Base-by-base conservation (phyloP, 1,140 invertebrate species). In the Ips typographus region DNA sequence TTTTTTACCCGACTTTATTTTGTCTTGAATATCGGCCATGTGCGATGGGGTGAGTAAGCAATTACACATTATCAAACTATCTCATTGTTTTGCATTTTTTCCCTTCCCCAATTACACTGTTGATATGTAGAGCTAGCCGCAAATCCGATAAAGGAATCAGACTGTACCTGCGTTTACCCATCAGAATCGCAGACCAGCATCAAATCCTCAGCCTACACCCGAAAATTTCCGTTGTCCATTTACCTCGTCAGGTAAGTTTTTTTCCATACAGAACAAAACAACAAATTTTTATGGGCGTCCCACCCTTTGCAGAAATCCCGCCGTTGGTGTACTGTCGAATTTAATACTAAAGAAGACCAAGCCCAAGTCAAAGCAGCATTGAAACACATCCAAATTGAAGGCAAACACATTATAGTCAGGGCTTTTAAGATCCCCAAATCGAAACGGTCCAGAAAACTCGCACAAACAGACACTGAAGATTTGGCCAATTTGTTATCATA, bases 261-360 rank as follows among this genome's bases (percentile, higher is more conserved):
- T 22, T 22, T 22, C 22, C 22, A 22, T 22, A 22, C 22, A 22
- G 22, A 22, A 22, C 22, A 22, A 22, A 22, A 22, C 22, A 22
- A 22, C 22, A 22, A 22, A 22, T 22, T 22, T 22, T 22, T 22
- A 22, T 22, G 22, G 22, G 22, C 22, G 22, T 22, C 22, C 22
- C 22, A 22, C 22, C 22, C 8, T 37, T 68, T 65, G 55, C 39
- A 73, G 72, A 73, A 73, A 66, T 68, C 70, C 41, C 59, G 70
- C 2, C 69, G 70, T 62, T 73, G 72, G 72, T 73, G 72, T 52
- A 71, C 41, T 36, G 47, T 73, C 39, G 70, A 73, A 40, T 61
- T 71, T 40, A 63, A 68, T 40, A 68, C 39, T 61, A 53, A 56
- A 62, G 4, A 40, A n/a, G 41, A 66, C n/a, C 40, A 66, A 40